phyloP scores from a whole-genome alignment of 2,888 invertebrate species.

The Tipula helvola region DNA sequence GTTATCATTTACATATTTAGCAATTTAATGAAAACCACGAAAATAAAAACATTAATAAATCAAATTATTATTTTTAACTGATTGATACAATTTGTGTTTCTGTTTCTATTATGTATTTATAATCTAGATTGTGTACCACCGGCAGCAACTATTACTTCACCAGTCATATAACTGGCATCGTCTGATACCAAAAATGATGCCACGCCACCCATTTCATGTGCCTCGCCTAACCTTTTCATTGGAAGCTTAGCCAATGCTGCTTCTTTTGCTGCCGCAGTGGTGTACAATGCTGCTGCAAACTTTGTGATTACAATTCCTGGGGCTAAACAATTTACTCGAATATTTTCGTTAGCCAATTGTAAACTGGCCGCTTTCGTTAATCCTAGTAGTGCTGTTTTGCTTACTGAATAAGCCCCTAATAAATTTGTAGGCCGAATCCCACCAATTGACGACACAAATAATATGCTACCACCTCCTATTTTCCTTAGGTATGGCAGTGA shows the following conservation, averaged over 20 bases:
- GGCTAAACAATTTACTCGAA: constrained; percentile 86
- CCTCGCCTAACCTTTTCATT: constrained; percentile 54
- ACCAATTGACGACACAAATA: constrained; percentile 80
- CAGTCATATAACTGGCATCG: constrained; percentile 78
- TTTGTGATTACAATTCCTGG: constrained; percentile 87
- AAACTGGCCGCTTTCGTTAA: constrained; percentile 70
- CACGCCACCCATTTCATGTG: constrained; percentile 61
- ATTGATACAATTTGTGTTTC: no score
- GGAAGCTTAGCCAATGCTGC: constrained; percentile 45
- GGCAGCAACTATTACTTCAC: constrained; percentile 25
- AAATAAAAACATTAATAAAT: no score
- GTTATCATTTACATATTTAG: no score
- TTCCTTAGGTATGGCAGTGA: constrained; percentile 68
- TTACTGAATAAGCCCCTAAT: constrained; percentile 78
- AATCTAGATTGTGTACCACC: constrained; percentile 66
- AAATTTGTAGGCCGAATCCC: constrained; percentile 67
- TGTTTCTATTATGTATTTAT: constrained; percentile 29
- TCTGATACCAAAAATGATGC: constrained; percentile 74
- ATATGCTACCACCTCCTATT: constrained; percentile 68
- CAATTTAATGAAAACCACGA: no score
- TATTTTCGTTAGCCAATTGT: constrained; percentile 66
- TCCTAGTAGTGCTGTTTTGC: constrained; percentile 85
- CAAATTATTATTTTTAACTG: no score
- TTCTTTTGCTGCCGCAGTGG: constrained; percentile 43
- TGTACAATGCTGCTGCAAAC: constrained; percentile 59